Percentiles rank a stretch among this genome's conserved stretches.
Evolutionary conservation across 2,113 vertebrate species (phyloP).

Genomic region (Oenanthe melanoleuca): DNA sequence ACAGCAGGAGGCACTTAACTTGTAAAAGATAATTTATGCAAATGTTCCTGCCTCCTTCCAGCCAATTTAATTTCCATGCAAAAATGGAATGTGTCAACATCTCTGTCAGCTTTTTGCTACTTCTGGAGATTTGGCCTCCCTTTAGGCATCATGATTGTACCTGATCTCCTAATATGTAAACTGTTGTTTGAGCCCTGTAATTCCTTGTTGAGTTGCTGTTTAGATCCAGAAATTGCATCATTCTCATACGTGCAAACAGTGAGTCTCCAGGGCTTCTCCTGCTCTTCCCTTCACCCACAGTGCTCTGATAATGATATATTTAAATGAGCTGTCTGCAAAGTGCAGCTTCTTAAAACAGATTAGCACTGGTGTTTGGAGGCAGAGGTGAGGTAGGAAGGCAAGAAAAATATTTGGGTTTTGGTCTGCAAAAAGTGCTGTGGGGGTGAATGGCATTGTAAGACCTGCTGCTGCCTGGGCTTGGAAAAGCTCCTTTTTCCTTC

Average conservation of each 20-base stretch:
- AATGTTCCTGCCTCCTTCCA: not conserved
- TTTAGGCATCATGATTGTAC: not conserved
- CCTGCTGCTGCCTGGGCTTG: constrained; percentile 41
- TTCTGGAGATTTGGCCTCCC: not conserved
- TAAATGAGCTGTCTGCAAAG: constrained; percentile 72
- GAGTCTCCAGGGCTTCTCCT: constrained; percentile 76
- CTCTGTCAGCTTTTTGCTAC: not conserved
- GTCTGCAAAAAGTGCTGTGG: not conserved
- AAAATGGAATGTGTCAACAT: not conserved
- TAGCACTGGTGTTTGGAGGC: constrained; percentile 58
- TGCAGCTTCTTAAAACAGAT: constrained; percentile 57
- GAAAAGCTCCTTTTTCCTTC: constrained; percentile 45
- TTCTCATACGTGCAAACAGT: constrained; percentile 77
- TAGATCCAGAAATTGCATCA: constrained; percentile 81
- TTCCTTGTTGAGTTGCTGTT: constrained; percentile 75
- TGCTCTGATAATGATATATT: constrained; percentile 74
- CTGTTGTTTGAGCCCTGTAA: constrained; percentile 70
- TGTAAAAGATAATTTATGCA: not conserved
- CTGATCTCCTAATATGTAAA: constrained; percentile 47
- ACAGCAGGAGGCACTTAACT: not conserved
- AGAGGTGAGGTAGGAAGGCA: constrained; percentile 36
- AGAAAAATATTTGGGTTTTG: constrained; percentile 30
- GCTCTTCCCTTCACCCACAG: constrained; percentile 70
- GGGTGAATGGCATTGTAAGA: not conserved
- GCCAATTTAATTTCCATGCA: not conserved